phyloP scores from a whole-genome alignment of 2,888 invertebrate species.

The Habrosyne pyritoides region DNA sequence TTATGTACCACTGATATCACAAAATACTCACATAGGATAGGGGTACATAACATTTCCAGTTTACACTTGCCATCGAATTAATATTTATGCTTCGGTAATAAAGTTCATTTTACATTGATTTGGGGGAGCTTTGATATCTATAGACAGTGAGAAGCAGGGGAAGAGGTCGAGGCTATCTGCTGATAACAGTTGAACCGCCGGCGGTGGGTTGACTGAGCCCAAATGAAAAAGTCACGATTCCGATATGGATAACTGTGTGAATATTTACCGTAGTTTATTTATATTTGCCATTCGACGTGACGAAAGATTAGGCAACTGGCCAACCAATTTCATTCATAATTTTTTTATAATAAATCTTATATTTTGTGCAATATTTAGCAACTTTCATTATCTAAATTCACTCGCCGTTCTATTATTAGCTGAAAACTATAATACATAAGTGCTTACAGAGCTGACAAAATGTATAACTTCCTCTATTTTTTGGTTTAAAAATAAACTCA shows the following conservation, averaged over 20 bases:
- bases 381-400: no score
- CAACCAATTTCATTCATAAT: not conserved
- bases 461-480: no score
- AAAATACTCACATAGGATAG: conserved; percentile 56
- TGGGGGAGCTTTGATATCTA: conserved; percentile 28
- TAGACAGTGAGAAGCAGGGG: conserved; percentile 52
- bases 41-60: conserved; percentile 45
- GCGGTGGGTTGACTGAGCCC: conserved; percentile 58
- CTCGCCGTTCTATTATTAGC: no score
- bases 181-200: conserved; percentile 66
- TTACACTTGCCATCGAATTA: conserved; percentile 21
- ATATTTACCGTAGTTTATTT: conserved; percentile 24
- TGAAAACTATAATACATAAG: no score
- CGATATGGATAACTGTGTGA: conserved; percentile 16
- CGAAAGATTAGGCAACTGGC: not conserved
- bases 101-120: conserved; percentile 28
- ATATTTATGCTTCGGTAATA: conserved; percentile 32
- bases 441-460: no score
- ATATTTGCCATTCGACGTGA: not conserved
- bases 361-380: not conserved
- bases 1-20: conserved; percentile 51
- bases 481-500: no score
- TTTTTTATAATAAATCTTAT: no score
- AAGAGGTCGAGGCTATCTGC: conserved; percentile 77
- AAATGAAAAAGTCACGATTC: conserved; percentile 49